phyloP scores from a whole-genome alignment of 2,113 vertebrate genomes.

The Ellobius talpinus region DNA sequence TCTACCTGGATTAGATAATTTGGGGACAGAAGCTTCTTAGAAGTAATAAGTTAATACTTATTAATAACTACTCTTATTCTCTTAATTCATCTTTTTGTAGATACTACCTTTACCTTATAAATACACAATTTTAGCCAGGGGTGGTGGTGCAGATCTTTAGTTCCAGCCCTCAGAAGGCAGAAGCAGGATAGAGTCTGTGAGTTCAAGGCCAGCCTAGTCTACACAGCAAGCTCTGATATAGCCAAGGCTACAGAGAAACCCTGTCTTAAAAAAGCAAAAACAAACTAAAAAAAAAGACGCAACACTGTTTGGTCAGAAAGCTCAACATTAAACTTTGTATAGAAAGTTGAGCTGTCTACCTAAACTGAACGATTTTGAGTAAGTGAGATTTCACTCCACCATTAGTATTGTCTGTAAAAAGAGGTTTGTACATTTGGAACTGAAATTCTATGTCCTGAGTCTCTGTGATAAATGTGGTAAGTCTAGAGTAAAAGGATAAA shows the following conservation, averaged over 20 bases:
- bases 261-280: neutral
- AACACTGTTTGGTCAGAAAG: slow-evolving; percentile 35
- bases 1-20: slow-evolving; percentile 25
- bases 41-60: slow-evolving; percentile 26
- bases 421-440: slow-evolving; percentile 27
- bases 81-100: slow-evolving; percentile 62
- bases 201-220: neutral
- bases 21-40: slow-evolving; percentile 2
- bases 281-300: neutral
- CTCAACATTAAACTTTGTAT: slow-evolving; percentile 34
- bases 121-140: neutral
- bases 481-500: neutral
- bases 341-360: neutral
- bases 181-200: neutral
- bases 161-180: neutral
- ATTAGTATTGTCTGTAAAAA: slow-evolving; percentile 7
- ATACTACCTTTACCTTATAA: slow-evolving; percentile 58
- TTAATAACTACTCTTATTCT: slow-evolving; percentile 30
- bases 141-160: neutral
- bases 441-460: slow-evolving; percentile 45
- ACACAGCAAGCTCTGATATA: neutral
- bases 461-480: slow-evolving; percentile 43
- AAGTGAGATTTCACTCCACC: neutral
- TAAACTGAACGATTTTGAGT: slow-evolving; percentile 37
- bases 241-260: neutral